Evolutionary conservation across 2,888 invertebrate species (phyloP).

Genomic region (Spialia ferax): DNA sequence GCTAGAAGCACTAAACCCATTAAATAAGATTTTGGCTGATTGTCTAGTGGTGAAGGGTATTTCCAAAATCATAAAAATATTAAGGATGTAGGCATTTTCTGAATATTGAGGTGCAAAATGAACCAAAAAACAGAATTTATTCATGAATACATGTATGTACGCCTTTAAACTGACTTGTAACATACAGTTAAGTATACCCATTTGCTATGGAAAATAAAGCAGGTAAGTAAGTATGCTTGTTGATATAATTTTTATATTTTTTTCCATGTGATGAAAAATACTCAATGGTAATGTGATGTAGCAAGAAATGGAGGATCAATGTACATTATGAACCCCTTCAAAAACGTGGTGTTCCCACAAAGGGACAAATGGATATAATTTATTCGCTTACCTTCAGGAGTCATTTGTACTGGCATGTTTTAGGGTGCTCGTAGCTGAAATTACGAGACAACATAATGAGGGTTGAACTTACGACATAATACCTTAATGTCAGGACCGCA

Average conservation of each 20-base stretch:
- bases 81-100: too few relatives aligned
- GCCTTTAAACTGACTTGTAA: too few relatives aligned
- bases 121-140: neutral
- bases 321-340: neutral
- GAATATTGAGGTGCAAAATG: too few relatives aligned
- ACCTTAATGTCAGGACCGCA: slow-evolving; percentile 49
- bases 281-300: too few relatives aligned
- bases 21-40: too few relatives aligned
- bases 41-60: too few relatives aligned
- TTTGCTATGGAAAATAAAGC: neutral
- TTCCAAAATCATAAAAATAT: too few relatives aligned
- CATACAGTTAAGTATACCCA: neutral
- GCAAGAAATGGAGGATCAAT: neutral
- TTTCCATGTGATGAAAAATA: neutral
- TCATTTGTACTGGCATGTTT: slow-evolving; percentile 60
- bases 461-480: slow-evolving; percentile 53
- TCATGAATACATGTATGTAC: too few relatives aligned
- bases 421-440: slow-evolving; percentile 60
- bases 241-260: too few relatives aligned
- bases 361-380: slow-evolving; percentile 28
- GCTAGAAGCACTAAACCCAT: too few relatives aligned
- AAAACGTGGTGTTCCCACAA: slow-evolving; percentile 2
- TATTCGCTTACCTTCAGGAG: slow-evolving; percentile 39
- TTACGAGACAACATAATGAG: slow-evolving; percentile 63
- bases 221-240: too few relatives aligned